These are phyloP conservation scores for Lochmaea capreae DNA, from an alignment of 2,888 invertebrate genomes.

Conservation along the genomic window DNA sequence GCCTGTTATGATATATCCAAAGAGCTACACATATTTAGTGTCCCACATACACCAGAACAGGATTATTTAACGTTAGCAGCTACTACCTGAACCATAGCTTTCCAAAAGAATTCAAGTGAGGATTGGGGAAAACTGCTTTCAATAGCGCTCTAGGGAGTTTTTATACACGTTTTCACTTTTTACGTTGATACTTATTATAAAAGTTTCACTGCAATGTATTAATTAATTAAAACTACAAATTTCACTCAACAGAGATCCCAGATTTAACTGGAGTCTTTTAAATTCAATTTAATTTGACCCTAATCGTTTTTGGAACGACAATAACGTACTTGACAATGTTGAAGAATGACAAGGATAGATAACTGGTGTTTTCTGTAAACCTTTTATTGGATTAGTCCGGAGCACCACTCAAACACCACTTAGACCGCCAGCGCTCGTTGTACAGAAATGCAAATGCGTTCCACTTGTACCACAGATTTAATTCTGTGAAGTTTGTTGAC, in stretches of 20 bases:
- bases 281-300: constrained; percentile 13
- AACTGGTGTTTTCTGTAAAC: constrained; percentile 24
- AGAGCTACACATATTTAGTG: no score
- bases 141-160: no score
- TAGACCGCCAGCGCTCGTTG: constrained; percentile 12
- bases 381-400: constrained; percentile 30
- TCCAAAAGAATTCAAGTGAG: no score
- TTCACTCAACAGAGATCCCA: background rate
- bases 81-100: no score
- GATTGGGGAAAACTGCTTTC: no score
- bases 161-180: no score
- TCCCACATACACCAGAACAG: no score
- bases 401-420: constrained; percentile 29
- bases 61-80: no score
- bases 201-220: no score
- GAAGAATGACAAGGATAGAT: constrained; percentile 12
- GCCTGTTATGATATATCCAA: no score
- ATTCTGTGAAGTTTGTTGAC: constrained; percentile 18
- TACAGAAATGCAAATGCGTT: constrained; percentile 23
- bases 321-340: constrained; percentile 6
- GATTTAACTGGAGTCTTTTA: background rate
- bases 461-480: constrained; percentile 26
- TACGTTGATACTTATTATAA: no score
- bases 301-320: constrained; percentile 13
- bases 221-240: background rate